These are phyloP conservation scores for Polyploca ridens DNA, from an alignment of 2,888 invertebrate species.

Conservation along the genomic window DNA sequence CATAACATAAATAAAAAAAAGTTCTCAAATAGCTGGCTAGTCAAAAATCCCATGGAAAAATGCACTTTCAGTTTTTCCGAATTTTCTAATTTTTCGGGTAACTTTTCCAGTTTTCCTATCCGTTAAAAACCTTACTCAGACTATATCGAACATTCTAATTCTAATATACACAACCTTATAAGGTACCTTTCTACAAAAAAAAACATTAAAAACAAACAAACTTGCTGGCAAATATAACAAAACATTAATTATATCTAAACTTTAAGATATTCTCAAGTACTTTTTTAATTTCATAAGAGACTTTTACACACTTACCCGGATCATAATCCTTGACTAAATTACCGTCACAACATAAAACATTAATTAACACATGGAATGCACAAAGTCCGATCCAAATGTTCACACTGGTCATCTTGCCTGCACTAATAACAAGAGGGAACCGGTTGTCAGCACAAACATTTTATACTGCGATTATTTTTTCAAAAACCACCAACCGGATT, in stretches of 20 bases:
- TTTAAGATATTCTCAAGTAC: neutral
- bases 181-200: too few relatives aligned
- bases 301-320: conserved; percentile 29
- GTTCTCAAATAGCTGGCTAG: too few relatives aligned
- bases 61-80: too few relatives aligned
- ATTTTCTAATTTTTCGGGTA: too few relatives aligned
- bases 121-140: too few relatives aligned
- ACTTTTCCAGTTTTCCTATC: too few relatives aligned
- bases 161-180: too few relatives aligned
- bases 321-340: conserved; percentile 35
- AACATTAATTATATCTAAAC: neutral
- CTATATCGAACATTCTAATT: too few relatives aligned
- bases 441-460: conserved; percentile 34
- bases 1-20: too few relatives aligned
- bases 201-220: too few relatives aligned
- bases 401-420: conserved; percentile 50
- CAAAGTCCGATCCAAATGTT: conserved; percentile 36
- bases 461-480: conserved; percentile 46
- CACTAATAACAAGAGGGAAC: conserved; percentile 42
- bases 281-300: neutral
- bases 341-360: conserved; percentile 37
- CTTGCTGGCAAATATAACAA: neutral
- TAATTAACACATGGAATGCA: conserved; percentile 35
- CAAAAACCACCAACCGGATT: conserved; percentile 45
- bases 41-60: too few relatives aligned